These are phyloP conservation scores for Sebastes diploproa DNA, from an alignment of 2,797 vertebrate species.

Conservation along the genomic window DNA sequence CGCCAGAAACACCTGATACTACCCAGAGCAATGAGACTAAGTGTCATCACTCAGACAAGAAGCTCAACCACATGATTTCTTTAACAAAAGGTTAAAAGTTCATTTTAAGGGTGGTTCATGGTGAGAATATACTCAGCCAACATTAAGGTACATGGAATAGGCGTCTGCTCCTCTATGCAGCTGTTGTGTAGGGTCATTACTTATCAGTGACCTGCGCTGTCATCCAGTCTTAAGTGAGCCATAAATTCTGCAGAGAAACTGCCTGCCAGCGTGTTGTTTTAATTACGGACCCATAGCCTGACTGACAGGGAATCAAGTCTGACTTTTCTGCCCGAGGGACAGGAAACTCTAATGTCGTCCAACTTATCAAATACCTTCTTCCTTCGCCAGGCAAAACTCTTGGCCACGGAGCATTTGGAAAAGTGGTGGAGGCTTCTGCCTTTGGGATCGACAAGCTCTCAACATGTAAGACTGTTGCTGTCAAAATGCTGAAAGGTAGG, in stretches of 20 bases:
- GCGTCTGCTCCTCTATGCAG: conserved; percentile 42
- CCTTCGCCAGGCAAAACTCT: conserved; percentile 90
- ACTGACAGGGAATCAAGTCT: conserved; percentile 60
- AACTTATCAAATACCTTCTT: conserved; percentile 37
- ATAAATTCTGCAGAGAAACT: conserved; percentile 61
- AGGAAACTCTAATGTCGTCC: conserved; percentile 37
- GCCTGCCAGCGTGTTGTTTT: conserved; percentile 68
- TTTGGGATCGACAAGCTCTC: conserved; percentile 97
- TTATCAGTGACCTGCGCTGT: conserved; percentile 65
- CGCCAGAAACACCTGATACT: background rate
- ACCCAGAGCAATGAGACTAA: background rate
- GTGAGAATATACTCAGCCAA: background rate
- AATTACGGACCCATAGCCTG: conserved; percentile 68
- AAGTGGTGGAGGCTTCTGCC: conserved; percentile 94
- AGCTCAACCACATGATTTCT: background rate
- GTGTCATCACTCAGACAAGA: background rate
- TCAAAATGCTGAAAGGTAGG: conserved; percentile 98
- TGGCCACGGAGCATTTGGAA: conserved; percentile 95
- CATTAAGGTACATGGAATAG: conserved; percentile 4
- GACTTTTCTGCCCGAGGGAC: conserved; percentile 55
- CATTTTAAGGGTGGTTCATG: background rate
- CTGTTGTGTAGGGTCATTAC: conserved; percentile 58
- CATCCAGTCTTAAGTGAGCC: conserved; percentile 52
- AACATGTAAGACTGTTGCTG: conserved; percentile 96
- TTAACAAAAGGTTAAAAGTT: conserved; percentile 1